These are phyloP conservation scores for Tokudaia tokunoshimensis DNA, from an alignment of 2,797 vertebrate genomes.

Conservation along the genomic window DNA sequence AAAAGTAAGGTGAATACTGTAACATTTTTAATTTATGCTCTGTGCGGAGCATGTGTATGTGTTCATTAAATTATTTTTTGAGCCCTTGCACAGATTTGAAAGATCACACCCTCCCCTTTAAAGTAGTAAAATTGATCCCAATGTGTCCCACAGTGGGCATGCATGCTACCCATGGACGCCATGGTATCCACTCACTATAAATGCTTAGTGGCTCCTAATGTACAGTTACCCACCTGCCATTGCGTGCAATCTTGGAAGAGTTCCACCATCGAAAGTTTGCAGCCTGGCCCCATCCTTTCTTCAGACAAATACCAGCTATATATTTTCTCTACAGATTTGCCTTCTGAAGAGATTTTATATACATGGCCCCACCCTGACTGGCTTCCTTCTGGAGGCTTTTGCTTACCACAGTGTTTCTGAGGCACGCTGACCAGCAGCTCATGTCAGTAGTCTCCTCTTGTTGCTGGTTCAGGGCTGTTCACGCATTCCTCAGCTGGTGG, in stretches of 20 bases:
- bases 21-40: background rate
- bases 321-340: background rate
- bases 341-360: background rate
- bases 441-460: background rate
- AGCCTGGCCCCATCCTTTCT: background rate
- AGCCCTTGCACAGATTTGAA: background rate
- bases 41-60: background rate
- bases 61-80: background rate
- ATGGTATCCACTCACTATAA: background rate
- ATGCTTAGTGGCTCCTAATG: background rate
- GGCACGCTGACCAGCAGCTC: rapidly evolving
- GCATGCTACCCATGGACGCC: background rate
- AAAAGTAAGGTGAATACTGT: background rate
- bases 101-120: background rate
- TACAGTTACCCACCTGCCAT: background rate
- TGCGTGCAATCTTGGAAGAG: background rate
- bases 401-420: background rate
- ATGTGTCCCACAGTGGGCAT: background rate
- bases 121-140: background rate
- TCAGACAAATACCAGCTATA: background rate
- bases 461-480: background rate
- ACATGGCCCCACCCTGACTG: rapidly evolving
- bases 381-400: background rate
- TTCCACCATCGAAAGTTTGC: background rate
- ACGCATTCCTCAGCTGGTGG: rapidly evolving